Evolutionary conservation across 2,113 vertebrate species (phyloP).

Genomic region (Stegastes partitus): DNA sequence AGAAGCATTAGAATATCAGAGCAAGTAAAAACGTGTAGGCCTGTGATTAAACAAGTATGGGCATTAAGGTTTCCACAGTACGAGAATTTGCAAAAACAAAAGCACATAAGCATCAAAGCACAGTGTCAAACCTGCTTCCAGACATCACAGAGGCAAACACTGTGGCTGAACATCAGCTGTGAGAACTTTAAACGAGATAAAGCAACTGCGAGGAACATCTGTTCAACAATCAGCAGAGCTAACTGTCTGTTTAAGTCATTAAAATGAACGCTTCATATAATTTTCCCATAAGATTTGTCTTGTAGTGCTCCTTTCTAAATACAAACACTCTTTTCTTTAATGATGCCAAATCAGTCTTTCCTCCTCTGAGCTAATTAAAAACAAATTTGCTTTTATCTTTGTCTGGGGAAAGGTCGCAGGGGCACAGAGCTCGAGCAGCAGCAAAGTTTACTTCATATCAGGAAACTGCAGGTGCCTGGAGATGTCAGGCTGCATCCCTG

Average conservation of each 20-base stretch:
- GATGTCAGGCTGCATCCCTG: slow-evolving; percentile 24
- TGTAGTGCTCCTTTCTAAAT: not conserved
- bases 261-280: not conserved
- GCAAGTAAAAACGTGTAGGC: not conserved
- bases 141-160: not conserved
- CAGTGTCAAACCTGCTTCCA: not conserved
- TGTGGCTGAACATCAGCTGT: not conserved
- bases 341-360: not conserved
- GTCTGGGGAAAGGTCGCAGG: slow-evolving; percentile 8
- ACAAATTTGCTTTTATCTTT: slow-evolving; percentile 13
- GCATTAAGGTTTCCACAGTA: not conserved
- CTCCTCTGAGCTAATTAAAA: slow-evolving; percentile 14
- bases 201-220: slow-evolving; percentile 15
- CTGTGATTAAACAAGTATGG: not conserved
- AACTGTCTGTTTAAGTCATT: not conserved
- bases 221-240: not conserved
- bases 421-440: slow-evolving; percentile 17
- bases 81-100: not conserved
- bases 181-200: not conserved
- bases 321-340: slow-evolving; percentile 11
- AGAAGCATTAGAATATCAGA: not conserved
- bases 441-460: slow-evolving; percentile 32
- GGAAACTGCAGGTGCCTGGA: slow-evolving; percentile 29
- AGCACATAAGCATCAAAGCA: not conserved
- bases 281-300: not conserved